Conservation (phyloP, 2,888 invertebrate genomes). For the Euspilapteryx auroguttella region DNA sequence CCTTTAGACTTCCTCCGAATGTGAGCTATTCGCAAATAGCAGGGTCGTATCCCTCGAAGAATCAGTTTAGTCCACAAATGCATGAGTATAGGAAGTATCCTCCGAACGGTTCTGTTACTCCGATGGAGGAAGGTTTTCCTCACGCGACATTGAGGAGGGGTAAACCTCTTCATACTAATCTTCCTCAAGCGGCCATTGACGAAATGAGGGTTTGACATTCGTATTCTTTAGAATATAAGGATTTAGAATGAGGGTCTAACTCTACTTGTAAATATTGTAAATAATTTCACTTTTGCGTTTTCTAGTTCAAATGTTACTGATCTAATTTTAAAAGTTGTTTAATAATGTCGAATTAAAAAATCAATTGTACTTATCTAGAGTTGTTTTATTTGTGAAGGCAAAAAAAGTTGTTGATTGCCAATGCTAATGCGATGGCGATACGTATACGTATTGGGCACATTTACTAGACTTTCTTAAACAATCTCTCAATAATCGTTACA, state of each 20-base stretch:
- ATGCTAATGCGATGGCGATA: not conserved
- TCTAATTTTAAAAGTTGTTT: too few relatives aligned
- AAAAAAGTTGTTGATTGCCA: too few relatives aligned
- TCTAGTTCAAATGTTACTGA: too few relatives aligned
- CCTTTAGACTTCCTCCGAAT: conserved; percentile 39
- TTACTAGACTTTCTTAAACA: too few relatives aligned
- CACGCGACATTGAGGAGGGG: conserved; percentile 46
- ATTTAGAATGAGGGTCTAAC: too few relatives aligned
- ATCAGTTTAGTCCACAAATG: conserved; percentile 48
- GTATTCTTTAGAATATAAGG: too few relatives aligned
- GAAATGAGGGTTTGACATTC: conserved; percentile 88
- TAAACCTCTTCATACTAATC: conserved; percentile 58
- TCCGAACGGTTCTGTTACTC: conserved; percentile 59
- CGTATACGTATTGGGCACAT: too few relatives aligned
- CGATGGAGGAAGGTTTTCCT: conserved; percentile 21
- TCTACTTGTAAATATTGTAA: too few relatives aligned
- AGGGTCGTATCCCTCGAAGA: conserved; percentile 64
- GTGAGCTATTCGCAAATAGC: conserved; percentile 42
- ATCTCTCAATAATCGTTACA: too few relatives aligned
- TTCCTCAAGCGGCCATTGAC: conserved; percentile 83
- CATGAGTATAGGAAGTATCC: conserved; percentile 62
- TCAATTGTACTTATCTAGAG: conserved; percentile 18
- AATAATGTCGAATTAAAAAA: conserved; percentile 42
- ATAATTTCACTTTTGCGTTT: too few relatives aligned
- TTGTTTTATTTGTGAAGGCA: conserved; percentile 2